phyloP scores from a whole-genome alignment of 2,113 vertebrate species.

The Microcebus jonahi region DNA sequence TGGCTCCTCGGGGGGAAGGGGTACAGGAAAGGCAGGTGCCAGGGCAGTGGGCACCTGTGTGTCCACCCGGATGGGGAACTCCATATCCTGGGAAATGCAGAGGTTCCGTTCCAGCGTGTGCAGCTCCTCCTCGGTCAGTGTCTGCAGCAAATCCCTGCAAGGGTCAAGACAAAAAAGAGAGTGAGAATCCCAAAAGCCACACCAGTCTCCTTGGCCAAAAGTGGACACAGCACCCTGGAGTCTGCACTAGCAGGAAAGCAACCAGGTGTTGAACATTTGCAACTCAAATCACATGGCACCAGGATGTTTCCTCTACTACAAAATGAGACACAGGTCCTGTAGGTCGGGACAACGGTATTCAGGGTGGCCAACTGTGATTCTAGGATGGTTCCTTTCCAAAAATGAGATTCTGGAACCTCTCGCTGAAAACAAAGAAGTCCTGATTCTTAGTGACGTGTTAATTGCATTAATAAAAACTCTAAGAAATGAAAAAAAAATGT shows the following conservation, averaged over 20 bases:
- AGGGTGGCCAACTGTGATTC: not conserved
- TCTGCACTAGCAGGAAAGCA: too few species aligned
- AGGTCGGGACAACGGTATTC: rapidly evolving
- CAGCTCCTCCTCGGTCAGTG: constrained; percentile 93
- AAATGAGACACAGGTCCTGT: rapidly evolving
- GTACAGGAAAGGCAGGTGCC: constrained; percentile 71
- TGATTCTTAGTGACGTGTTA: not conserved
- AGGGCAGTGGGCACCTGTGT: constrained; percentile 77
- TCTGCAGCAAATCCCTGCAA: constrained; percentile 95
- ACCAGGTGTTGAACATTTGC: rapidly evolving
- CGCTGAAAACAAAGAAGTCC: not conserved
- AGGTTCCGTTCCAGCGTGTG: constrained; percentile 92
- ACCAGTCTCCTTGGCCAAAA: rapidly evolving
- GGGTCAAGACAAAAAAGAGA: not conserved
- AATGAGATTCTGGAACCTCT: not conserved
- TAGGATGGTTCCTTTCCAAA: not conserved
- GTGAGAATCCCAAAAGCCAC: not conserved
- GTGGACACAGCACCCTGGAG: rapidly evolving
- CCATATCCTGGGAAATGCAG: constrained; percentile 95
- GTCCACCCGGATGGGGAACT: constrained; percentile 83
- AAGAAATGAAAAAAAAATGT: not conserved
- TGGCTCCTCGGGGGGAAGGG: constrained; percentile 80
- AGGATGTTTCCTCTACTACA: rapidly evolving
- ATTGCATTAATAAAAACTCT: not conserved
- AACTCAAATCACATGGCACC: rapidly evolving